Percentiles rank a stretch among this genome's conserved stretches.
phyloP scores from a whole-genome alignment of 2,888 invertebrate genomes.

The Trichopria drosophilae region DNA sequence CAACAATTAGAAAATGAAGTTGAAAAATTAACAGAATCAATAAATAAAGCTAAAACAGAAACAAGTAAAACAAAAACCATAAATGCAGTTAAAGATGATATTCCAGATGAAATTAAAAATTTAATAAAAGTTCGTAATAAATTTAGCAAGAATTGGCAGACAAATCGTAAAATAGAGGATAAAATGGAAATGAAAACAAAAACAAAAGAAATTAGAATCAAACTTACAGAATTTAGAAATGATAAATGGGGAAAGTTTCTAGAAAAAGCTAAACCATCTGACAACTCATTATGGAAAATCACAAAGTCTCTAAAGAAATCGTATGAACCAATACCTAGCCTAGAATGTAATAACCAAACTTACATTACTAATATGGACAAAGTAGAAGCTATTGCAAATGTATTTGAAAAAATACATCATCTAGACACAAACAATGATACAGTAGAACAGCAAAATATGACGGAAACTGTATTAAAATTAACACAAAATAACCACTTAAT shows the following conservation, averaged over 20 bases:
- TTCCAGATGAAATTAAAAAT: constrained; percentile 7
- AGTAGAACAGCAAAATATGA: constrained; percentile 13
- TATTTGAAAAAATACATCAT: constrained; percentile 21
- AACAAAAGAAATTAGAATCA: constrained; percentile 19
- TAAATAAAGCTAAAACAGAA: constrained; percentile 9
- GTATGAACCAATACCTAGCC: constrained; percentile 6
- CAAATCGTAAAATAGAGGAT: too few relatives aligned
- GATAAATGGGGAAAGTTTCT: constrained; percentile 13
- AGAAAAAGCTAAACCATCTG: constrained; percentile 10
- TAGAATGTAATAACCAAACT: constrained; percentile 1
- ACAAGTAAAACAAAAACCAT: constrained; percentile 11
- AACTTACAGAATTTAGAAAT: constrained; percentile 20
- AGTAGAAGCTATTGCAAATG: constrained; percentile 18
- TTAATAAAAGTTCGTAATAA: constrained; percentile 24
- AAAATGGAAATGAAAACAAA: too few relatives aligned
- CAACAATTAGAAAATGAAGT: constrained; percentile 28
- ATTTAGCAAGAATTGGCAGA: constrained; percentile 24
- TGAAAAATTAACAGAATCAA: constrained; percentile 21
- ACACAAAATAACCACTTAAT: too few relatives aligned
- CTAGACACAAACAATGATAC: constrained; percentile 14
- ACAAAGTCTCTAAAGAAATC: constrained; percentile 20
- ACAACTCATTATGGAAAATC: constrained; percentile 22
- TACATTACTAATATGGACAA: constrained; percentile 16
- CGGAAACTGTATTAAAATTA: too few relatives aligned
- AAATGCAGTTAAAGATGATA: constrained; percentile 20